Base-by-base conservation (phyloP, 2,797 vertebrate species). In the Lophius americanus region DNA sequence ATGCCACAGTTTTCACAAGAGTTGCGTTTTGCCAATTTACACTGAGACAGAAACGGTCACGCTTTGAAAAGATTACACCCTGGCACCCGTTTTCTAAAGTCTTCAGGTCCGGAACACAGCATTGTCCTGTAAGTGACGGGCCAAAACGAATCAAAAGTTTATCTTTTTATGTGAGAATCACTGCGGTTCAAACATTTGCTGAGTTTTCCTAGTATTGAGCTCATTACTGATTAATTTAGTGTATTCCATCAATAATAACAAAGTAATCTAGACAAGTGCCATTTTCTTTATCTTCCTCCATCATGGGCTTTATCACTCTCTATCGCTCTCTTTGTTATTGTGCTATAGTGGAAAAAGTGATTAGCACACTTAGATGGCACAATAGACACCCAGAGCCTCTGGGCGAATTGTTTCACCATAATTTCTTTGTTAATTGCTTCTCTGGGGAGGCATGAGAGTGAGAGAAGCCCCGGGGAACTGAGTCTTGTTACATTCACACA, bases 381-480 rank as follows among this genome's bases (percentile, higher is more conserved):
- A 68, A 77, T 81, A 92, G 86, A 90, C 90, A 88, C 74, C 76
- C 73, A 55, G 65, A 75, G 86, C 91, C 90, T 79, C 48, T 68
- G 72, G 90, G 83, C 80, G 60, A 84, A 90, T 87, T 85, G 89
- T 92, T 93, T 82, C 76, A 76, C 91, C 90, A 88, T 93, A 85
- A 92, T 93, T 91, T 94, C 90, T 94, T 92, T 92, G 92, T 93
- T 94, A 94, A 94, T 94, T 94, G 91, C 91, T 83, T 93, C 92
- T 93, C 91, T 73, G 59, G 91, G 90, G 92, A 93, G 60, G 65
- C 70, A 74, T 73, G 85, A 62, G 82, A 73, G 78, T 72, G 82
- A 80, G 84, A 67, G 76, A 85, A 81, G 88, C 89, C 85, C 49
- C 50, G 48, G 87, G 85, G 86, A 76, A 76, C 84, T 65, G 4